Conservation (phyloP, 1,140 invertebrate genomes). For the Meloidogyne hapla region DNA sequence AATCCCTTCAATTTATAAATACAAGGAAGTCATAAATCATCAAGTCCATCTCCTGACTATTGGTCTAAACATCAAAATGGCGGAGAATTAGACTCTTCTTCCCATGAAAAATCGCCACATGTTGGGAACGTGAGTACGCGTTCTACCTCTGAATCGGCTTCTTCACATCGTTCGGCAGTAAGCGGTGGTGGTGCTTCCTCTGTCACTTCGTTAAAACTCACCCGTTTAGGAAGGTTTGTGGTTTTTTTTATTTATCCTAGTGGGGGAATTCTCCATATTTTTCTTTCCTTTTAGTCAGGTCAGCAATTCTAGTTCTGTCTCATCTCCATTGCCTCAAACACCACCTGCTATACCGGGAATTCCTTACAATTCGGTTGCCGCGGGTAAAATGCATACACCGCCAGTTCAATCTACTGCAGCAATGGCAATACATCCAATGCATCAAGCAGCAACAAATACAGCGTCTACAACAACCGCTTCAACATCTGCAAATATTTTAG, state of each 20-base stretch:
- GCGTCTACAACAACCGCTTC: constrained; percentile 27
- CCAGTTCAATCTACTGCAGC: constrained; percentile 24
- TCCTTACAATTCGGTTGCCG: constrained; percentile 64
- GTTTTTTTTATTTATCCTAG: not conserved
- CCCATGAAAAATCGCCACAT: constrained; percentile 12
- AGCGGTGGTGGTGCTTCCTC: constrained; percentile 10
- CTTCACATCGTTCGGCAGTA: constrained; percentile 11
- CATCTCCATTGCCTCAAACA: constrained; percentile 56
- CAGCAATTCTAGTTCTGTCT: constrained; percentile 42
- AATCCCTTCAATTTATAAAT: not conserved
- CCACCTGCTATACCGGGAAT: constrained; percentile 67
- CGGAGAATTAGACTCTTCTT: not conserved
- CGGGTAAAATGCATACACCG: constrained; percentile 39
- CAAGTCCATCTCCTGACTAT: constrained; percentile 13
- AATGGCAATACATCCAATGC: constrained; percentile 36
- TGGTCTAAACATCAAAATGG: constrained; percentile 24
- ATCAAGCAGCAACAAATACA: constrained; percentile 36
- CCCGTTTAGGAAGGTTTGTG: constrained; percentile 39
- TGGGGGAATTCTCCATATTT: not conserved
- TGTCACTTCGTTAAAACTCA: constrained; percentile 20
- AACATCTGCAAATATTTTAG: constrained; percentile 5
- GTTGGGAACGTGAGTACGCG: not conserved
- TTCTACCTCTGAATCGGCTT: not conserved
- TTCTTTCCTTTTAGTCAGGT: constrained; percentile 33
- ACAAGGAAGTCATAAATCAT: constrained; percentile 12